Evolutionary conservation across 2,888 invertebrate genomes (phyloP), one percentile per base, ranked within the genome.

Genomic region (Philhelius pedissequus): DNA sequence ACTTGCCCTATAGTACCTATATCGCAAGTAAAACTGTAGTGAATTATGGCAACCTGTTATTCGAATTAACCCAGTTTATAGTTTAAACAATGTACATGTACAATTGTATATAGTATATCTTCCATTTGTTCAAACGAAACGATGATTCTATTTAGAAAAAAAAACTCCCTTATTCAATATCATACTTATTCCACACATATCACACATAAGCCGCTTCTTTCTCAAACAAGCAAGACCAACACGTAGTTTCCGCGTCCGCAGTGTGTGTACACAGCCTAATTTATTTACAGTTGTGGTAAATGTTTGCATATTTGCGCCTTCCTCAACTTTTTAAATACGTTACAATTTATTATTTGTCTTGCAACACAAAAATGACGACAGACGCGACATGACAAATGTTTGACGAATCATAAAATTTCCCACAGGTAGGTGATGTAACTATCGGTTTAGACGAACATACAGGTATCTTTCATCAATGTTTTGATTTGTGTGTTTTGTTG

Each of bases 401-500:
- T 32, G 13, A 15, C 54, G 11, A 56, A 35, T 56, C 15, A 50
- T 4, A 22, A 22, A 48, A 22, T 30, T 30, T 30, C 52, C 52
- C 52, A 54, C 8, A 2, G 3, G 13, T 4, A 11, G 3, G 20
- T 56, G 58, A 58, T 40, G 38, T 58, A 58, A 58, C 22, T 25
- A n/a, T 22, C 20, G 9, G 20, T 22, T 38, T 15, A 58, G 58
- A 38, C 25, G n/a, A 32, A 35, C 18, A n/a, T n/a, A n/a, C n/a
- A n/a, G n/a, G n/a, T n/a, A n/a, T n/a, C 22, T 56, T 22, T 20
- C 18, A 13, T 20, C 56, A 20, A 6, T 56, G 35, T 58, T 58
- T 58, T 58, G 58, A 58, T 58, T 58, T 58, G 58, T 58, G 25
- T 9, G 22, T n/a, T n/a, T n/a, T n/a, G n/a, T 58, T 35, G 32